Conservation (phyloP, 1,140 invertebrate species). For the Chymomyza costata region DNA sequence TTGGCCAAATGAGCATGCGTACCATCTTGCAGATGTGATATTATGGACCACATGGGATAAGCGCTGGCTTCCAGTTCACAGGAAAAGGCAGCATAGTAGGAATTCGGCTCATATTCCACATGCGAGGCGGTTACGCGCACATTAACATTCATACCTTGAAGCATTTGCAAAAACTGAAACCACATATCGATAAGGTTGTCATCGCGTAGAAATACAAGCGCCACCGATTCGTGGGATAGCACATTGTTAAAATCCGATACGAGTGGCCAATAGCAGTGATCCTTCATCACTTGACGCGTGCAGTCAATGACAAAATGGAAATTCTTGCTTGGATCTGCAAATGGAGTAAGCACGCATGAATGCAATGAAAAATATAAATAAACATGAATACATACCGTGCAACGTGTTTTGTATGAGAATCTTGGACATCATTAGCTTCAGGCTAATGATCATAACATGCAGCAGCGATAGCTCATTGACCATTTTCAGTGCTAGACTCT, state of each 20-base stretch:
- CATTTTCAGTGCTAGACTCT: conserved; percentile 91
- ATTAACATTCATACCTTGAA: conserved; percentile 99
- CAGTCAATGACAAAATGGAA: conserved; percentile 96
- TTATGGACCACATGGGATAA: conserved; percentile 97
- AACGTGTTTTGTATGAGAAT: conserved; percentile 91
- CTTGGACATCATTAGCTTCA: conserved; percentile 95
- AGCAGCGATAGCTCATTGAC: conserved; percentile 91
- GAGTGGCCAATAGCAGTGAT: conserved; percentile 98
- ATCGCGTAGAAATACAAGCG: conserved; percentile 91
- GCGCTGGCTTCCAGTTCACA: conserved; percentile 97
- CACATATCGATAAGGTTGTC: conserved; percentile 92
- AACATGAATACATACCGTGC: conserved; percentile 80
- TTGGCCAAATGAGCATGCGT: conserved; percentile 84
- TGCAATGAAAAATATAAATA: neutral
- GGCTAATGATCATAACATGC: conserved; percentile 94
- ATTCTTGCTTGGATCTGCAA: conserved; percentile 84
- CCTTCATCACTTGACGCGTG: conserved; percentile 92
- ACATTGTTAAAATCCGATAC: conserved; percentile 98
- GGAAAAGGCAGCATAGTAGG: conserved; percentile 97
- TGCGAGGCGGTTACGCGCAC: conserved; percentile 90
- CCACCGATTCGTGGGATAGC: conserved; percentile 93
- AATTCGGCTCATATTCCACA: conserved; percentile 97
- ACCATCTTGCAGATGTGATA: conserved; percentile 88
- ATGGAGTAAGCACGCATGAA: neutral
- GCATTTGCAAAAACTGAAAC: conserved; percentile 94